Conservation (phyloP, 1,140 invertebrate genomes). For the Zaprionus davidi region DNA sequence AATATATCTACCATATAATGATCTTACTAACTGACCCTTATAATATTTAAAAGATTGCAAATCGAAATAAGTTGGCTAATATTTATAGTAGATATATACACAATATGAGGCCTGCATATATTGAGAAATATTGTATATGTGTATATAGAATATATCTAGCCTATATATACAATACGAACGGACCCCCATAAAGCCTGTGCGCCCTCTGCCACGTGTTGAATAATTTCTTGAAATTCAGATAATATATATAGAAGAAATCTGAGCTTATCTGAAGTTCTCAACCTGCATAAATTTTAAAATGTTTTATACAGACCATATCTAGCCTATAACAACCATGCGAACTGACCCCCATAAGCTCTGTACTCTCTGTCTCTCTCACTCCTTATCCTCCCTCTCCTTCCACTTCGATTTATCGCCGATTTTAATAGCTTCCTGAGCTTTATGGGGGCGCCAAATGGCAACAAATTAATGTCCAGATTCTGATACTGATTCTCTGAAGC, state of each 20-base stretch:
- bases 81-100: neutral
- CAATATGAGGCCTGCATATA: neutral
- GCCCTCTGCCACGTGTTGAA: neutral
- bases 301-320: neutral
- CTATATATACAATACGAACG: neutral
- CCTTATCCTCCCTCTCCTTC: no score
- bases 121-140: neutral
- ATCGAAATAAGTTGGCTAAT: neutral
- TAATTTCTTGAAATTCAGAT: neutral
- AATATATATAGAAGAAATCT: neutral
- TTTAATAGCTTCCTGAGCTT: conserved; percentile 47
- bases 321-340: neutral
- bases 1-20: neutral
- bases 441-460: conserved; percentile 41
- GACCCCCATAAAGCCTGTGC: neutral
- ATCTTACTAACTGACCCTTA: neutral
- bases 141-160: neutral
- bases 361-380: neutral
- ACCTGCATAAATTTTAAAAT: neutral
- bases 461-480: conserved; percentile 31
- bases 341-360: neutral
- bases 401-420: conserved; percentile 18
- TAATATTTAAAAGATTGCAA: neutral
- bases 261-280: neutral
- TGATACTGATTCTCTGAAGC: conserved; percentile 29